Evolutionary conservation across 2,797 vertebrate genomes (phyloP).

Genomic region (Margarornis squamiger): DNA sequence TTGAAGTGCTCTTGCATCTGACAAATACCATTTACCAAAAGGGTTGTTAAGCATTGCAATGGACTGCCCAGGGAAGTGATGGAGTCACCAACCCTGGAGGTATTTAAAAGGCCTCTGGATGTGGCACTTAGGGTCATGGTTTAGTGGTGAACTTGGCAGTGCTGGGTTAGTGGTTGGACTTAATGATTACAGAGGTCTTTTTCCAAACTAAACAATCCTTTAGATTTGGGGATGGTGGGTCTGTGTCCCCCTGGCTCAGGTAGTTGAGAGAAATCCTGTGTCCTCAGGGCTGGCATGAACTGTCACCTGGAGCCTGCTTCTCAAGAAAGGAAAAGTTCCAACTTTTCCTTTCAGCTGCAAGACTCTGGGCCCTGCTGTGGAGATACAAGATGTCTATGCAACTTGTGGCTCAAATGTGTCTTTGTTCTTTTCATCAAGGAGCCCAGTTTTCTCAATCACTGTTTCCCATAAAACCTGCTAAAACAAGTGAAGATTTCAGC

Average conservation of each 20-base stretch:
- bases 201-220: not conserved
- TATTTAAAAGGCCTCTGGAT: not conserved
- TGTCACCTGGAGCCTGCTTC: not conserved
- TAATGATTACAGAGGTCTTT: not conserved
- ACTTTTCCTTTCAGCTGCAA: not conserved
- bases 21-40: not conserved
- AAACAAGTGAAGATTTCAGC: not conserved
- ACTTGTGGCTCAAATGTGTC: fast-evolving
- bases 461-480: not conserved
- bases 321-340: not conserved
- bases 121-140: not conserved
- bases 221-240: not conserved
- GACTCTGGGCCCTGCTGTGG: fast-evolving
- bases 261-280: not conserved
- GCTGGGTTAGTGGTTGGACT: not conserved
- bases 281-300: not conserved
- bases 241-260: not conserved
- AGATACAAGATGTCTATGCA: not conserved
- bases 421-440: not conserved
- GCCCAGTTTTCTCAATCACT: not conserved
- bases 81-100: not conserved
- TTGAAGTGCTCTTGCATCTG: not conserved
- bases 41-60: not conserved
- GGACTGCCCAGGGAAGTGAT: not conserved
- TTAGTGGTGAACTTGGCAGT: not conserved